Conservation (phyloP, 2,888 invertebrate genomes). For the Aproaerema taeniolella region DNA sequence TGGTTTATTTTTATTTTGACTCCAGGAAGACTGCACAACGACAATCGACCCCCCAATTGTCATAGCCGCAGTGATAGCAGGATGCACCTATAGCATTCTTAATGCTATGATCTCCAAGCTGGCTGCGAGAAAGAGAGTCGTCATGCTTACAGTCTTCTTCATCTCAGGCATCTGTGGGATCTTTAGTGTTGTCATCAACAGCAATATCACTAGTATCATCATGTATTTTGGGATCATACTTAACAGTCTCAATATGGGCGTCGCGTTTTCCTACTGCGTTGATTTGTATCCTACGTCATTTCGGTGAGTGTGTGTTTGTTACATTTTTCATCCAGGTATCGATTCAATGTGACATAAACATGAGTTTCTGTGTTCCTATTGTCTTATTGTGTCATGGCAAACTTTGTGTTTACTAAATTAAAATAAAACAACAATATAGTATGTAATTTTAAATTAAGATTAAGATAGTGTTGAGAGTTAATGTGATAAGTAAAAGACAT, state of each 20-base stretch:
- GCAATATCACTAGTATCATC: conserved; percentile 20
- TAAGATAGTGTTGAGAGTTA: too few relatives aligned
- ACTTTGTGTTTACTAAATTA: too few relatives aligned
- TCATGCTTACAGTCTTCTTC: conserved; percentile 17
- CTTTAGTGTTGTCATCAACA: conserved; percentile 14
- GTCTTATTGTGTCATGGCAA: too few relatives aligned
- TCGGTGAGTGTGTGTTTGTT: conserved; percentile 21
- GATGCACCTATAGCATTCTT: conserved; percentile 6
- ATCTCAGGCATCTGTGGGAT: conserved; percentile 15
- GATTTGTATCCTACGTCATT: conserved; percentile 24
- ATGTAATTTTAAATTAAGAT: too few relatives aligned
- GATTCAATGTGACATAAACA: too few relatives aligned
- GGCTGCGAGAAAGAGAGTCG: conserved; percentile 17
- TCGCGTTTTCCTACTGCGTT: conserved; percentile 20
- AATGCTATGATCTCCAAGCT: conserved; percentile 21
- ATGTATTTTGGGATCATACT: conserved; percentile 10
- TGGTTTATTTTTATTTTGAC: not conserved
- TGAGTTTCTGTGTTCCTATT: too few relatives aligned
- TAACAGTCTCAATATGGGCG: conserved; percentile 17
- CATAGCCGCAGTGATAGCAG: not conserved
- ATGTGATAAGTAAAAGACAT: too few relatives aligned
- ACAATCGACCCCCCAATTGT: conserved; percentile 5
- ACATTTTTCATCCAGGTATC: too few relatives aligned
- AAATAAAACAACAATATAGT: too few relatives aligned
- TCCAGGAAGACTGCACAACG: conserved; percentile 2